Evolutionary conservation across 1,140 invertebrate genomes (phyloP), one percentile per base, ranked within the genome.

Genomic region (Lucilia cuprina): DNA sequence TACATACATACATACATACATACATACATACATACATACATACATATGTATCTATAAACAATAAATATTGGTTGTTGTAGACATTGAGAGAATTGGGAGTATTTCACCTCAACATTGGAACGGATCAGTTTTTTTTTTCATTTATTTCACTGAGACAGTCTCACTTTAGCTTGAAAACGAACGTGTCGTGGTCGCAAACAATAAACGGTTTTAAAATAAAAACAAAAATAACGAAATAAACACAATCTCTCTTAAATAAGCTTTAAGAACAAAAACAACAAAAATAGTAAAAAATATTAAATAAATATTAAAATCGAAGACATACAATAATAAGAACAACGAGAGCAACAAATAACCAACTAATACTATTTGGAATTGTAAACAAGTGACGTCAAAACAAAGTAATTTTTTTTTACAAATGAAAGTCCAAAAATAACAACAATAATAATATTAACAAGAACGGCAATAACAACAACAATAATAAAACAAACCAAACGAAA

Each of bases 261-360:
- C 41, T 41, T 0, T 10, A 41, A 12, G 30, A 83, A n/a, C 10
- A 35, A 60, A 55, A 82, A 82, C 47, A 47, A 70, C 50, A 60
- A 82, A 19, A 50, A 82, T 14, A 47, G 12, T 30, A 82, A 49
- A 25, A 80, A 80, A 25, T 21, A 50, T 50, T 49, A 50, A 80
- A 49, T 25, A 80, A 83, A 83, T n/a, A 83, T 70, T 30, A 82
- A 65, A 82, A 78, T 50, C 77, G 77, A 80, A 83, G 17, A 83
- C 55, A 21, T 35, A 78, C n/a, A 82, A 82, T 60, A 82, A 30
- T 30, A 30, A 30, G 25, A 30, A 30, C 25, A 30, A 30, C 25
- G 3, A 30, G 1, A 30, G 25, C 25, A 30, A 83, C 25, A 82
- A 60, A 25, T 30, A 75, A 75, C 12, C 41, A 80, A 78, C 34